These are phyloP conservation scores for Drosophila pectinifera DNA, from an alignment of 1,140 invertebrate genomes.

Conservation along the genomic window DNA sequence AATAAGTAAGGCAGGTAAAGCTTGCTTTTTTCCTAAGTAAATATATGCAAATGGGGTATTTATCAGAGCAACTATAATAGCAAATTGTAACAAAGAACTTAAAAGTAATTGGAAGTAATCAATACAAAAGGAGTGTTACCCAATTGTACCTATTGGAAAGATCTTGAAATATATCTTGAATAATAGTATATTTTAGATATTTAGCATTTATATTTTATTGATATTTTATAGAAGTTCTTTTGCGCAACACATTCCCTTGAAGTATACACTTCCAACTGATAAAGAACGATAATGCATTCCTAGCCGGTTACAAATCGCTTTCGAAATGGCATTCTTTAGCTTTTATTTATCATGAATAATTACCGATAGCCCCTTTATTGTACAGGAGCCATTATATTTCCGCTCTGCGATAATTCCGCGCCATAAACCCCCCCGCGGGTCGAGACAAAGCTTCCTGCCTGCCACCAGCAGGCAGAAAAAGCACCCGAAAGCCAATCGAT, in stretches of 20 bases:
- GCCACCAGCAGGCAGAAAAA: constrained; percentile 26
- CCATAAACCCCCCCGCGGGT: too few species aligned
- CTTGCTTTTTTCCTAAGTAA: too few species aligned
- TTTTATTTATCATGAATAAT: constrained; percentile 6
- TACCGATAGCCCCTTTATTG: constrained; percentile 25
- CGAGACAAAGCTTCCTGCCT: constrained; percentile 33
- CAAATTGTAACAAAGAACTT: too few species aligned
- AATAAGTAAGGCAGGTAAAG: not conserved
- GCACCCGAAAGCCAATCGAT: constrained; percentile 45
- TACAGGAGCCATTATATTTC: constrained; percentile 33
- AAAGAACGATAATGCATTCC: not conserved
- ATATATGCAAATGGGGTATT: not conserved
- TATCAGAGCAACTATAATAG: not conserved
- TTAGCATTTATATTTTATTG: not conserved
- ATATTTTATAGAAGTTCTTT: too few species aligned
- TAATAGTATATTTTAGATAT: too few species aligned
- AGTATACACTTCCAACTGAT: not conserved
- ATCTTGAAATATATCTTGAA: too few species aligned
- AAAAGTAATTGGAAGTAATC: too few species aligned
- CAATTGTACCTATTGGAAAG: too few species aligned
- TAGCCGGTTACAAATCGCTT: not conserved
- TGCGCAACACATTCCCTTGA: too few species aligned
- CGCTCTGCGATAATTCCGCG: constrained; percentile 34
- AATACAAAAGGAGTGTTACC: too few species aligned
- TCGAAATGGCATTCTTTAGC: constrained; percentile 2